These are phyloP conservation scores for Rhagoletis pomonella DNA, from an alignment of 1,140 invertebrate species.

Conservation along the genomic window DNA sequence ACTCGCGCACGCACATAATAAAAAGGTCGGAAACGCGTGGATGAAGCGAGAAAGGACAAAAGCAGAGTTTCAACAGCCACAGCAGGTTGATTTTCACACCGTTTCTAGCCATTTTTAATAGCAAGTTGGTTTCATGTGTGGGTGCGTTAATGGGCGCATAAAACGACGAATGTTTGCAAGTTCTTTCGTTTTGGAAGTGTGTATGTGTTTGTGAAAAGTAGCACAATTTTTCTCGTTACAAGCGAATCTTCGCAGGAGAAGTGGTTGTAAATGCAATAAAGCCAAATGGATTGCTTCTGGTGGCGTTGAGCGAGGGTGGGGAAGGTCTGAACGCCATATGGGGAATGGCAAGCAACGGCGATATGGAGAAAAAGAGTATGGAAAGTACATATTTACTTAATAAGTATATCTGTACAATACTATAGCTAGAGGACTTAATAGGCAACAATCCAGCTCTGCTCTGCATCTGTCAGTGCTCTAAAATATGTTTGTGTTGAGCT, in stretches of 20 bases:
- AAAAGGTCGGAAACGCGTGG: neutral
- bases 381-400: neutral
- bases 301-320: neutral
- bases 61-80: neutral
- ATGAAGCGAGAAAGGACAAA: neutral
- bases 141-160: neutral
- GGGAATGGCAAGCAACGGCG: neutral
- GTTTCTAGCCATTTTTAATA: neutral
- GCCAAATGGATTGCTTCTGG: neutral
- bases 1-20: neutral
- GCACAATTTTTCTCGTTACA: constrained; percentile 5
- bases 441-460: neutral
- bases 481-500: neutral
- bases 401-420: too few species aligned
- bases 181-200: neutral
- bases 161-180: neutral
- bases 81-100: constrained; percentile 45
- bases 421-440: too few species aligned
- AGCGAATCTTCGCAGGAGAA: neutral
- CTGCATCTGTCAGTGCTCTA: neutral
- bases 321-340: neutral
- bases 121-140: neutral
- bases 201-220: neutral
- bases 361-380: neutral
- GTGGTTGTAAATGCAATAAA: neutral